Percentiles rank a stretch among this genome's conserved stretches.
Conservation (phyloP, 2,797 vertebrate species). For the Xenentodon cancila region DNA sequence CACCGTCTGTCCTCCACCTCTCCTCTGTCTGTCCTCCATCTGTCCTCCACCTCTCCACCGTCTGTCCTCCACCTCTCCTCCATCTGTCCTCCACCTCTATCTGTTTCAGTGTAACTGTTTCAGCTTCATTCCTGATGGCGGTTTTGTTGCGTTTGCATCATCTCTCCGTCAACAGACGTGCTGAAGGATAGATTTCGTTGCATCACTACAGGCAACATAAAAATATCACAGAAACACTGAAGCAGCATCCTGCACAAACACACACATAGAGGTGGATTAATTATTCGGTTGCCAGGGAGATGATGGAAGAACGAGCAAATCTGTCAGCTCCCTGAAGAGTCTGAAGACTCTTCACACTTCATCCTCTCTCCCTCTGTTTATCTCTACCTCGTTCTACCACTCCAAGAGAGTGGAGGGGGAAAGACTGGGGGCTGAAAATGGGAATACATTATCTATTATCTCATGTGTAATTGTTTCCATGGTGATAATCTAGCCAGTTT, state of each 20-base stretch:
- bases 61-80: no score
- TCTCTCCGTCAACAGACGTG: slow-evolving; percentile 43
- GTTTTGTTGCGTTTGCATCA: slow-evolving; percentile 24
- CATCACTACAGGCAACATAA: slow-evolving; percentile 52
- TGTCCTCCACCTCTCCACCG: background rate
- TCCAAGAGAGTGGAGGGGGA: background rate
- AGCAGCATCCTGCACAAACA: slow-evolving; percentile 18
- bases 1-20: no score
- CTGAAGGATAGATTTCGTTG: slow-evolving; percentile 32
- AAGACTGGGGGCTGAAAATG: no score
- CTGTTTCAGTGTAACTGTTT: background rate
- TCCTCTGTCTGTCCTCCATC: background rate
- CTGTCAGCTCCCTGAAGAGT: slow-evolving; percentile 63
- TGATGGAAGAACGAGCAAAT: slow-evolving; percentile 68
- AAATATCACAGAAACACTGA: slow-evolving; percentile 24
- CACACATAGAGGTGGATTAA: slow-evolving; percentile 55
- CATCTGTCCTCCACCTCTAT: no score
- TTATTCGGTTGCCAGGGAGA: slow-evolving; percentile 72
- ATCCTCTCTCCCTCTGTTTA: slow-evolving; percentile 16
- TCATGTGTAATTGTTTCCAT: slow-evolving; percentile 39
- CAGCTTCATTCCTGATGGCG: background rate
- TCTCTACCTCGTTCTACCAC: slow-evolving; percentile 18
- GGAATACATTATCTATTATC: no score
- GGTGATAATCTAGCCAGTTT: slow-evolving; percentile 21
- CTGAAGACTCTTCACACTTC: slow-evolving; percentile 46